These are phyloP conservation scores for Antedon mediterranea DNA, from an alignment of 53 echinoderm and acorn worm genomes.

Conservation along the genomic window DNA sequence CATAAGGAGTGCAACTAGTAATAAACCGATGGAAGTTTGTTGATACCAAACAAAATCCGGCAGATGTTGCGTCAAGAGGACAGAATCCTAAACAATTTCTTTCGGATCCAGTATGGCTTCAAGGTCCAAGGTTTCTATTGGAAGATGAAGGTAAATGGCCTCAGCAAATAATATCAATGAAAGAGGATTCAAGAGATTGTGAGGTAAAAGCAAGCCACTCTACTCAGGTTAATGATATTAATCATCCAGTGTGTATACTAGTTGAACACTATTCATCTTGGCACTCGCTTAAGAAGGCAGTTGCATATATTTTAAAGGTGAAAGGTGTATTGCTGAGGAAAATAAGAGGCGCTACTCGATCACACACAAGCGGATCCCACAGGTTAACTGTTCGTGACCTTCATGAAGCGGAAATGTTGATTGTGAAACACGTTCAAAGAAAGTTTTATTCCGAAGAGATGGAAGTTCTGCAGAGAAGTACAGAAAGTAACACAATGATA, in stretches of 20 bases:
- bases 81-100: not conserved
- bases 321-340: too few species aligned
- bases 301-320: too few species aligned
- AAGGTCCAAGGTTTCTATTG: constrained; percentile 24
- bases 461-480: not conserved
- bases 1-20: constrained; percentile 17
- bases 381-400: not conserved
- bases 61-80: constrained; percentile 26
- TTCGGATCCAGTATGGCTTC: constrained; percentile 9
- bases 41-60: constrained; percentile 28
- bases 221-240: too few species aligned
- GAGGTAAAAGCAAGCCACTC: too few species aligned
- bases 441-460: not conserved
- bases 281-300: too few species aligned
- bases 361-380: too few species aligned
- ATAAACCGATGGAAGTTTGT: constrained; percentile 26
- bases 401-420: not conserved
- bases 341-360: too few species aligned
- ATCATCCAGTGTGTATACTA: too few species aligned
- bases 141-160: constrained; percentile 30
- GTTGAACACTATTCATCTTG: too few species aligned
- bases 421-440: constrained; percentile 9
- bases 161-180: constrained; percentile 9
- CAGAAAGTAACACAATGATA: not conserved
- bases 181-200: not conserved